Conservation (phyloP, 35 echinoderm and acorn worm species). For the Apostichopus japonicus region DNA sequence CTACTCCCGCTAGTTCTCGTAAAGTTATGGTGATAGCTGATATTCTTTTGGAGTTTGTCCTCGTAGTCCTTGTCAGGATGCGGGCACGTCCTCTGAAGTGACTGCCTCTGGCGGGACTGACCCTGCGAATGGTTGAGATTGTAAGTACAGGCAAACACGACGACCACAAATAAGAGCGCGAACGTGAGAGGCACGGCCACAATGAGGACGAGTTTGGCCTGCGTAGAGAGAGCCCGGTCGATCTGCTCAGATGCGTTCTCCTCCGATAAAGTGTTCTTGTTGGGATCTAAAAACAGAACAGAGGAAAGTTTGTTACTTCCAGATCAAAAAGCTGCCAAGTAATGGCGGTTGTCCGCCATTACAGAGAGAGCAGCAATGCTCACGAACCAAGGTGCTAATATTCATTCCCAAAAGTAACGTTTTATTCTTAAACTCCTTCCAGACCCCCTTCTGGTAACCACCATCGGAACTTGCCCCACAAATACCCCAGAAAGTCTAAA, state of each 20-base stretch:
- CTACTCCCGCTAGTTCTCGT: conserved; percentile 49
- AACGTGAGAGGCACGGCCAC: conserved; percentile 21
- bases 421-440: too few species aligned
- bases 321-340: too few species aligned
- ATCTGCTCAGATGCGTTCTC: not conserved
- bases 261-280: not conserved
- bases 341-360: too few species aligned
- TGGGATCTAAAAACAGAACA: not conserved
- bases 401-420: too few species aligned
- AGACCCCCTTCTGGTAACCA: too few species aligned
- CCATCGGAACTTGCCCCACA: too few species aligned
- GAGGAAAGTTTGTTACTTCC: not conserved
- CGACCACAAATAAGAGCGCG: conserved; percentile 32
- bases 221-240: not conserved
- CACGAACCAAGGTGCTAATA: too few species aligned
- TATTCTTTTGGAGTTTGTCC: not conserved
- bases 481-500: too few species aligned
- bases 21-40: conserved; percentile 52
- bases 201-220: conserved; percentile 39
- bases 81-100: not conserved
- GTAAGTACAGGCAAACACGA: conserved; percentile 48
- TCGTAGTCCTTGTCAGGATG: not conserved
- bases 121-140: conserved; percentile 1
- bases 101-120: not conserved
- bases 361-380: too few species aligned